Evolutionary conservation across 1,140 invertebrate genomes (phyloP).

Genomic region (Episyrphus balteatus): DNA sequence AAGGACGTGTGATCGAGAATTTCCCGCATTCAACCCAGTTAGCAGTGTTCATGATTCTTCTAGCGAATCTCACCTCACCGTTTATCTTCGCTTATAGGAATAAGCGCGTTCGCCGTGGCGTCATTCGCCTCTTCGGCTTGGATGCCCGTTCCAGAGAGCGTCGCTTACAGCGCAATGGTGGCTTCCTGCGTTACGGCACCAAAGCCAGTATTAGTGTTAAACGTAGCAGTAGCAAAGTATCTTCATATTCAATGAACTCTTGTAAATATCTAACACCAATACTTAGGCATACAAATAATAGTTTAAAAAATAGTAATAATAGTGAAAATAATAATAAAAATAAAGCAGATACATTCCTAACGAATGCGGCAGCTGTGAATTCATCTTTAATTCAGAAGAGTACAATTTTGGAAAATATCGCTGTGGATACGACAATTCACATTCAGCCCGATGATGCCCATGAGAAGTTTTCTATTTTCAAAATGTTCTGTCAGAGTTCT

Average conservation of each 20-base stretch:
- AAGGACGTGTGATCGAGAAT: conserved; percentile 20
- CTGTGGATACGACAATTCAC: conserved; percentile 12
- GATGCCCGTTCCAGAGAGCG: conserved; percentile 24
- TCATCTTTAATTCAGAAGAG: conserved; percentile 7
- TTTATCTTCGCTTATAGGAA: conserved; percentile 70
- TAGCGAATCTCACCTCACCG: conserved; percentile 59
- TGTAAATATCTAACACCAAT: conserved; percentile 27
- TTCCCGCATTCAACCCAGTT: conserved; percentile 32
- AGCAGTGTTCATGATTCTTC: conserved; percentile 51
- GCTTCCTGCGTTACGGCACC: conserved; percentile 6
- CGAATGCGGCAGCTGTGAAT: conserved; percentile 29
- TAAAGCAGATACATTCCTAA: conserved; percentile 13
- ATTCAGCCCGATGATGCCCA: conserved; percentile 12
- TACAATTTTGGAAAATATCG: conserved; percentile 28
- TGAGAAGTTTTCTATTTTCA: conserved; percentile 20
- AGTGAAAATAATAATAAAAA: not conserved
- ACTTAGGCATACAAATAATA: conserved; percentile 21
- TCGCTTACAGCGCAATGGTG: conserved; percentile 22
- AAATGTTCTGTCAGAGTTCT: conserved; percentile 29
- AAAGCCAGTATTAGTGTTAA: conserved; percentile 19
- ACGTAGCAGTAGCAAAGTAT: conserved; percentile 27
- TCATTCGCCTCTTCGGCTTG: conserved; percentile 48
- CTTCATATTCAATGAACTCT: conserved; percentile 28
- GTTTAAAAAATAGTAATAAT: conserved; percentile 13
- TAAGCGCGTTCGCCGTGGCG: conserved; percentile 59